A percentile compares a stretch with the other conserved stretches of the same genome.
Conservation (phyloP, 37 sponge, comb jelly and placozoan species). For the Petrosia ficiformis region DNA sequence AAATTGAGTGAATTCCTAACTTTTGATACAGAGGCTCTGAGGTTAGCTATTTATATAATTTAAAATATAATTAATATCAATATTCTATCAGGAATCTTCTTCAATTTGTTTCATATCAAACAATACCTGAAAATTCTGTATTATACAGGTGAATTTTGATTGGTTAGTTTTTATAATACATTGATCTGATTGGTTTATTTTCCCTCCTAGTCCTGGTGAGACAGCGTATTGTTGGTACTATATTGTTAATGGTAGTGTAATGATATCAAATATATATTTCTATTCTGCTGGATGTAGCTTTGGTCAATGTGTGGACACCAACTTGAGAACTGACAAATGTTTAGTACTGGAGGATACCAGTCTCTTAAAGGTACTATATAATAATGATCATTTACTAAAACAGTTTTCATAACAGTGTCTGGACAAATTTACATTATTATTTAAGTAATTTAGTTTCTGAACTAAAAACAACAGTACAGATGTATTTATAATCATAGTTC, state of each 20-base stretch:
- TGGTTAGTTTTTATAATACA: background rate
- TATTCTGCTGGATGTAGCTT: constrained; percentile 53
- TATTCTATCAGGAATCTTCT: no score
- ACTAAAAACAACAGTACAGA: no score
- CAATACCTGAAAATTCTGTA: background rate
- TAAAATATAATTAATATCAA: no score
- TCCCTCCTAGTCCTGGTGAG: constrained; percentile 32
- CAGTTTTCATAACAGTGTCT: background rate
- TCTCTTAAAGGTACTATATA: constrained; percentile 39
- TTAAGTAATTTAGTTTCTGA: no score
- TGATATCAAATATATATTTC: constrained; percentile 38
- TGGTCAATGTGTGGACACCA: constrained; percentile 26
- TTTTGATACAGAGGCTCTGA: constrained; percentile 20
- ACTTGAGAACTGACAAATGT: constrained; percentile 40
- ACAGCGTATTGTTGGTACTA: constrained; percentile 56
- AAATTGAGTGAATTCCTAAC: constrained; percentile 41
- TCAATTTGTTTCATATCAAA: no score
- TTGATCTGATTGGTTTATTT: background rate
- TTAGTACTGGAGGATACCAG: constrained; percentile 41
- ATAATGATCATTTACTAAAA: background rate
- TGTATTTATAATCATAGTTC: no score
- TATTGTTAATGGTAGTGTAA: constrained; percentile 50
- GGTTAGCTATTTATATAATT: background rate
- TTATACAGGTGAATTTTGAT: background rate
- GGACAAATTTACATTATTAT: background rate